Percentiles rank a stretch among this genome's conserved stretches.
These are phyloP conservation scores for Nettapus auritus DNA, from an alignment of 2,113 vertebrate species.

Conservation along the genomic window DNA sequence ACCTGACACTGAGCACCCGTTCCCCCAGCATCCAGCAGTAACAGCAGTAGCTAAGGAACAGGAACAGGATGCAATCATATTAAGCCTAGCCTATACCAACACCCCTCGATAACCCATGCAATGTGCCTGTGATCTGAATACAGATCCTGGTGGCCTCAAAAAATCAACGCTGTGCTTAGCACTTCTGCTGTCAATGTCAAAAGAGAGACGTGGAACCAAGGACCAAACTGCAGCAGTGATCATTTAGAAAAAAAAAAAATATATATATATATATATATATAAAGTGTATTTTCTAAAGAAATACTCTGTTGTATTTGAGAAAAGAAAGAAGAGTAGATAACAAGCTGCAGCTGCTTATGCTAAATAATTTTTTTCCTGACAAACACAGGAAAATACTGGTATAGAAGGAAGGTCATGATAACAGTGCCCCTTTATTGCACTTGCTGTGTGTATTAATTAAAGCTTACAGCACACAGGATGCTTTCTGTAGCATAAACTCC, in stretches of 20 bases:
- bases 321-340: background rate
- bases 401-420: background rate
- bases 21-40: background rate
- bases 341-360: background rate
- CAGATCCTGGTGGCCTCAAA: background rate
- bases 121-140: background rate
- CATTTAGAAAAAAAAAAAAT: background rate
- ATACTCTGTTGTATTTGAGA: background rate
- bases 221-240: background rate
- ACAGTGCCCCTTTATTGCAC: background rate
- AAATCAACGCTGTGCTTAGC: background rate
- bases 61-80: background rate
- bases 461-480: background rate
- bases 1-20: background rate
- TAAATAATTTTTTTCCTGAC: background rate
- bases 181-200: background rate
- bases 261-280: no score
- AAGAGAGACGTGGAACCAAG: background rate
- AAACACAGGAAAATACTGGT: background rate
- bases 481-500: background rate
- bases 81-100: background rate
- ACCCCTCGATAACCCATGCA: background rate
- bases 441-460: background rate
- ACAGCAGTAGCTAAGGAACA: background rate
- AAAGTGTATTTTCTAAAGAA: background rate